phyloP scores from a whole-genome alignment of 2,797 vertebrate genomes.

The Hypotaenidia okinawae region DNA sequence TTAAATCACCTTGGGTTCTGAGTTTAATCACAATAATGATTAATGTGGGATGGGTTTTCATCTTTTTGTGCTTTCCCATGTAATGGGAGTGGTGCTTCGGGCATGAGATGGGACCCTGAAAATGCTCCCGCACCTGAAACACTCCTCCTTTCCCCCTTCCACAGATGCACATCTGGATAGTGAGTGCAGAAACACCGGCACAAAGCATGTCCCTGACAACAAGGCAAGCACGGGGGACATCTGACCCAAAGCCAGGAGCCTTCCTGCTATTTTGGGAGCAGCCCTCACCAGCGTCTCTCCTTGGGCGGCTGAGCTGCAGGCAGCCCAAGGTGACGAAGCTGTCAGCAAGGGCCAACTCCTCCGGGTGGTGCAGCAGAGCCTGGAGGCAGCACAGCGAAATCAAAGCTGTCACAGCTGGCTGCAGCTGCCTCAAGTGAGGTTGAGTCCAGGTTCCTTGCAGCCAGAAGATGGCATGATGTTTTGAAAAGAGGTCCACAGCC shows the following conservation, averaged over 20 bases:
- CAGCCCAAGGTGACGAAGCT: background rate
- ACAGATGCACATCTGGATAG: background rate
- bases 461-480: background rate
- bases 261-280: background rate
- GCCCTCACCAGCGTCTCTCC: background rate
- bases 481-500: background rate
- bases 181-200: background rate
- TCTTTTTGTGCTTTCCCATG: background rate
- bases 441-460: background rate
- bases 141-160: background rate
- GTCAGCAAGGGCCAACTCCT: background rate
- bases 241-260: background rate
- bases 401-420: conserved; percentile 21
- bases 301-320: background rate
- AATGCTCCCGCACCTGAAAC: background rate
- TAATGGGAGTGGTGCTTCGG: background rate
- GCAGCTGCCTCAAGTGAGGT: fast-evolving
- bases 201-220: fast-evolving
- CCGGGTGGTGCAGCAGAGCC: background rate
- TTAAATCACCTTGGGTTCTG: background rate
- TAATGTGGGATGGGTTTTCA: background rate
- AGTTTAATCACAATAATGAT: background rate
- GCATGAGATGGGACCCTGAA: fast-evolving
- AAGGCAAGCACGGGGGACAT: background rate
- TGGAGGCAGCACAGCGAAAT: background rate